Conservation (phyloP, 2,888 invertebrate genomes). For the Hydropsyche betteni region DNA sequence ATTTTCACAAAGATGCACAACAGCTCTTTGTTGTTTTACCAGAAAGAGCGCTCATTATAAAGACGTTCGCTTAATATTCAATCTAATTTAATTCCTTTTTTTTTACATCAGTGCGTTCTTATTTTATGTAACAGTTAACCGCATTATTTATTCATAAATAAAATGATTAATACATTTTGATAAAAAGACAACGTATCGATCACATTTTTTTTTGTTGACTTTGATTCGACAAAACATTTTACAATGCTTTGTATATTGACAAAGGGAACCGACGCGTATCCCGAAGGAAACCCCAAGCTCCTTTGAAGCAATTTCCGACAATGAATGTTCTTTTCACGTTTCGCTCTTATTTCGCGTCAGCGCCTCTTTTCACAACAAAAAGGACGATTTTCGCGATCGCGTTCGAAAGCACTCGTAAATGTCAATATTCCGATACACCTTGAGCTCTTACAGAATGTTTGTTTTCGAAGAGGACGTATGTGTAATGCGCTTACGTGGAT, state of each 20-base stretch:
- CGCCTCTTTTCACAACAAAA: conserved; percentile 15
- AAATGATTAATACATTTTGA: too few species aligned
- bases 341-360: conserved; percentile 14
- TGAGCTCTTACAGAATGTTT: too few species aligned
- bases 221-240: not conserved
- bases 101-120: not conserved
- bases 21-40: conserved; percentile 16
- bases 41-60: conserved; percentile 12
- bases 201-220: not conserved
- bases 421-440: too few species aligned
- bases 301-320: not conserved
- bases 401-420: too few species aligned
- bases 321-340: not conserved
- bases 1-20: not conserved
- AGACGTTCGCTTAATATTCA: conserved; percentile 24
- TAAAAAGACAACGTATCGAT: too few species aligned
- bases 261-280: conserved; percentile 2
- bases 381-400: too few species aligned
- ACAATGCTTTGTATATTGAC: not conserved
- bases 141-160: too few species aligned
- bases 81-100: conserved; percentile 4
- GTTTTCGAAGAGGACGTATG: too few species aligned
- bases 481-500: not conserved
- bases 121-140: too few species aligned
- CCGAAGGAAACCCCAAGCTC: not conserved